Base-by-base conservation (phyloP, 2,888 invertebrate genomes). In the Orchesellides sinensis region DNA sequence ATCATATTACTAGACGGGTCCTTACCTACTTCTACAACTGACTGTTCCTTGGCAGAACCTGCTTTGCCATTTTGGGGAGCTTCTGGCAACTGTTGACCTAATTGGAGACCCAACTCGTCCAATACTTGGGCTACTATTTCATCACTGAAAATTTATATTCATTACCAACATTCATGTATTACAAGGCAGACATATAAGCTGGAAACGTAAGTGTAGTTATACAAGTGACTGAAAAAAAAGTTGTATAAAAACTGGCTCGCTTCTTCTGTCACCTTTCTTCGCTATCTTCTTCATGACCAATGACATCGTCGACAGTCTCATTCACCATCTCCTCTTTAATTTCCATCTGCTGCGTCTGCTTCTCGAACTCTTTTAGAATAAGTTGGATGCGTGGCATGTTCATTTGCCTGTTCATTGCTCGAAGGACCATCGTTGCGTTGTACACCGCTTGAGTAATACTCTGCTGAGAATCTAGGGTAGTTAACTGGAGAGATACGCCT, bases 301-400 rank as follows among this genome's bases (percentile, higher is more conserved):
- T 91, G 6, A 92, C 92, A 89, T 92, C 93, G 89, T 93, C 93
- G 85, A 93, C 92, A 1, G 92, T 92, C 88, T 93, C 93, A 87
- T 91, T 91, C 91, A 93, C 92, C 91, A 93, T 92, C 86, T 93
- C 93, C 88, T 93, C 92, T 89, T 93, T 93, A 92, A 93, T 92
- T 86, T 93, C 92, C 92, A 93, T 93, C 3, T 93, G 92, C 88
- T 92, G 92, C 12, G 92, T 91, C 88, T 93, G 93, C 87, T 92
- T 92, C 89, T 93, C 93, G 90, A 93, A 93, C 88, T 92, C 92
- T 83, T 88, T 89, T 91, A 92, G 91, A 32, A 93, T 93, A 88
- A 92, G 91, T 89, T 92, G 92, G 61, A 93, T 92, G 89, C 92
- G 92, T 0, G 93, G 93, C 83, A 93, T 89, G 86, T 92, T 93